These are phyloP conservation scores for Catagonus wagneri DNA, from an alignment of 2,113 vertebrate species.

Conservation along the genomic window DNA sequence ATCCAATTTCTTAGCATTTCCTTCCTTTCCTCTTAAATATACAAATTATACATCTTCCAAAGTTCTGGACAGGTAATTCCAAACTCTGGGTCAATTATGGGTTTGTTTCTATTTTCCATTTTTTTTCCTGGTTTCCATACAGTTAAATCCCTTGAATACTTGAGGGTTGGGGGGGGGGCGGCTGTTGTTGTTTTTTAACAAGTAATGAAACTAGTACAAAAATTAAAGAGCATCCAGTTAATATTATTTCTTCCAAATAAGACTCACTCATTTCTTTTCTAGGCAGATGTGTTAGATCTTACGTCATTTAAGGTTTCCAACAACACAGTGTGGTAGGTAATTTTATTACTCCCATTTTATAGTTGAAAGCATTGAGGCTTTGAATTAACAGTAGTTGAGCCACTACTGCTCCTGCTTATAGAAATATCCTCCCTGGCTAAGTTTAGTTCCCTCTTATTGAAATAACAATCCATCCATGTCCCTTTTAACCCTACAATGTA, in stretches of 20 bases:
- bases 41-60: not conserved
- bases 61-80: not conserved
- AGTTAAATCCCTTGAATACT: not conserved
- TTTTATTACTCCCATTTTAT: not conserved
- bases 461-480: not conserved
- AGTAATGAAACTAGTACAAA: not conserved
- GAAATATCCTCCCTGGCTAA: not conserved
- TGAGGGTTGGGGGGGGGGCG: not conserved
- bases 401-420: not conserved
- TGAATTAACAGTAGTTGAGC: not conserved
- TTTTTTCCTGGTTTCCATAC: not conserved
- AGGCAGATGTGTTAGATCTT: not conserved
- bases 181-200: not conserved
- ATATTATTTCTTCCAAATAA: not conserved
- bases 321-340: not conserved
- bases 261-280: not conserved
- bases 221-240: not conserved
- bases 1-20: not conserved
- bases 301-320: not conserved
- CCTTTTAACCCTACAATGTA: not conserved
- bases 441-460: not conserved
- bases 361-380: not conserved
- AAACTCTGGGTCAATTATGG: not conserved
- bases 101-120: not conserved
- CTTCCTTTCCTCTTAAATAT: not conserved